Conservation (phyloP, 2,113 vertebrate genomes). For the Cyanistes caeruleus region DNA sequence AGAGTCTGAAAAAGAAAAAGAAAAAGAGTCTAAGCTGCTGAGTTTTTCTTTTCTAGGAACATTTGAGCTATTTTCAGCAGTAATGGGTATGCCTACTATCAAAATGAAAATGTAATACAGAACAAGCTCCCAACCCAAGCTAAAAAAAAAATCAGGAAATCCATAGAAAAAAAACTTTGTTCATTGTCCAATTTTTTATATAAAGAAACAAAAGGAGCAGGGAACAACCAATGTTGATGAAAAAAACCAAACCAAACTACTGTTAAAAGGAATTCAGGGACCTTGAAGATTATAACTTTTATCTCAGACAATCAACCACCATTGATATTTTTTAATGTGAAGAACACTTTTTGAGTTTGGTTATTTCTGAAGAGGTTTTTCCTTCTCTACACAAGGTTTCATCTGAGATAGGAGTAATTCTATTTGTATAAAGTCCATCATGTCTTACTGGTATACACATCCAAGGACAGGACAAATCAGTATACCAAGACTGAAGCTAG, state of each 20-base stretch:
- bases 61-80: slow-evolving; percentile 89
- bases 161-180: slow-evolving; percentile 38
- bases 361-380: background rate
- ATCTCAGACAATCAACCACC: background rate
- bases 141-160: slow-evolving; percentile 56
- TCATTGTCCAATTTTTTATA: slow-evolving; percentile 65
- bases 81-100: slow-evolving; percentile 72
- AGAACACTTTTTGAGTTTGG: background rate
- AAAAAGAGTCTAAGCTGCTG: slow-evolving; percentile 76
- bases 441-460: background rate
- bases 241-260: background rate
- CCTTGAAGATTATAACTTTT: background rate
- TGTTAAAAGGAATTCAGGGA: background rate
- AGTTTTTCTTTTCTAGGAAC: slow-evolving; percentile 70
- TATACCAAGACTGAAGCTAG: background rate
- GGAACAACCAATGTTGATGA: background rate
- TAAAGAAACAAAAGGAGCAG: slow-evolving; percentile 52
- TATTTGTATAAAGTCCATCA: background rate
- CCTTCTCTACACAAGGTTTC: background rate
- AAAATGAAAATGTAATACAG: slow-evolving; percentile 49
- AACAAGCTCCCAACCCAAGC: background rate
- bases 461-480: background rate
- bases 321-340: background rate
- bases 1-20: slow-evolving; percentile 72
- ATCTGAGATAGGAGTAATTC: background rate